Base-by-base conservation (phyloP, 2,888 invertebrate genomes). In the Lymantria dispar region DNA sequence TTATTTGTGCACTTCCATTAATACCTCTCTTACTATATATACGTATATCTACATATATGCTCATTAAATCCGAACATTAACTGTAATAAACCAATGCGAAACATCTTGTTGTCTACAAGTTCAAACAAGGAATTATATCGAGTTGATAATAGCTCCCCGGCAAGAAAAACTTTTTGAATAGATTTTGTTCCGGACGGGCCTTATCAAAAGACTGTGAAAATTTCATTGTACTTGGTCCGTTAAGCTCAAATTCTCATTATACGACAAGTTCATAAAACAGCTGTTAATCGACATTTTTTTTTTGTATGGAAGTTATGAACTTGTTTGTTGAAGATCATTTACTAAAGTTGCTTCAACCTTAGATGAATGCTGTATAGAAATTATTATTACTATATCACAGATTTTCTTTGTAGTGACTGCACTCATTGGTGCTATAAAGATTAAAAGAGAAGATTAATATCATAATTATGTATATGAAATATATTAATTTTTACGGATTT, bases 61-160 rank as follows among this genome's bases (percentile, higher is more conserved):
- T 74, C 71, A 75, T 78, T 77, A 70, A 76, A 64, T 64, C 59
- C 55, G 63, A 71, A 62, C 64, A 68, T 65, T 68, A 64, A 63
- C 63, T 66, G 58, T 47, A 59, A 55, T 54, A 55, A 55, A 63
- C 45, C 45, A 51, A 46, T 56, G 60, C 60, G 55, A 57, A 61
- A 59, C 42, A 33, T 47, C 47, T 64, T 53, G 51, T 53, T 54
- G 33, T 1, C 31, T 52, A 40, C 39, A 55, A 64, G 45, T 56
- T 64, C 59, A 59, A 59, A 60, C 52, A 59, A 56, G 56, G 52
- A 61, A 59, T 57, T 64, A 57, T 45, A 56, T 42, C 29, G 43
- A 46, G 43, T 60, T 56, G 55, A 57, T 57, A 47, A 68, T 63
- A 57, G 52, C 52, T 44, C 7, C 44, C 48, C 41, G 46, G 46